phyloP scores from a whole-genome alignment of 64 coral and sea anemone genomes.

The Orbicella faveolata region DNA sequence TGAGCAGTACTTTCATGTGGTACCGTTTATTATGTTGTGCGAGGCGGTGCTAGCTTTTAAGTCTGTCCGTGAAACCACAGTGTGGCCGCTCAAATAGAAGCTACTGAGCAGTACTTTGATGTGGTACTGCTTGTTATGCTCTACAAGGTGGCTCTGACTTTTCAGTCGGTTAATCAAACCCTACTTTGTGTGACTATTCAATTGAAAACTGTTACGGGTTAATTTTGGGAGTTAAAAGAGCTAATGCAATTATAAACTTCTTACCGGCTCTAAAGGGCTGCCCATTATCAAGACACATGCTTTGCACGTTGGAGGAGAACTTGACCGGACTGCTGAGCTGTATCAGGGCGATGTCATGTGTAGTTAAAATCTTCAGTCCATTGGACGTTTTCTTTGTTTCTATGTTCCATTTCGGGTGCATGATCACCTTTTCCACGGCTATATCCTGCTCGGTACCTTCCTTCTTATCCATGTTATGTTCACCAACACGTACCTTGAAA shows the following conservation, averaged over 20 bases:
- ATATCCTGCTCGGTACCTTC: slow-evolving; percentile 76
- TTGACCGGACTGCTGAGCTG: slow-evolving; percentile 58
- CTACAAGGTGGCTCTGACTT: too few species aligned
- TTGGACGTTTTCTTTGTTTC: slow-evolving; percentile 50
- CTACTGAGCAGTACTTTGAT: too few species aligned
- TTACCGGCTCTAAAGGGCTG: slow-evolving; percentile 60
- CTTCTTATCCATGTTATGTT: slow-evolving; percentile 63
- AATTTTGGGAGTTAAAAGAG: background rate
- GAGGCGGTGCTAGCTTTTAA: too few species aligned
- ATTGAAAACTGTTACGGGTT: too few species aligned
- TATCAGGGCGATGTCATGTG: slow-evolving; percentile 80
- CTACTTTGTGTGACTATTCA: too few species aligned
- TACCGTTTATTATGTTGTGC: too few species aligned
- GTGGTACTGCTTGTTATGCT: too few species aligned
- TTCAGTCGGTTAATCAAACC: too few species aligned
- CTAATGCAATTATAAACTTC: background rate
- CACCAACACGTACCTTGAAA: slow-evolving; percentile 74
- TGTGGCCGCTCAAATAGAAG: background rate
- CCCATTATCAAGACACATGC: slow-evolving; percentile 64
- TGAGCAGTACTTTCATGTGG: too few species aligned
- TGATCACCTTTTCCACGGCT: slow-evolving; percentile 53
- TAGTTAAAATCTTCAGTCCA: slow-evolving; percentile 49
- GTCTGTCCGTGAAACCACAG: too few species aligned
- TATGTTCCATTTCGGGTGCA: slow-evolving; percentile 85
- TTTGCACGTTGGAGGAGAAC: slow-evolving; percentile 47